Evolutionary conservation across 2,113 vertebrate species (phyloP).

Genomic region (Callospermophilus lateralis): DNA sequence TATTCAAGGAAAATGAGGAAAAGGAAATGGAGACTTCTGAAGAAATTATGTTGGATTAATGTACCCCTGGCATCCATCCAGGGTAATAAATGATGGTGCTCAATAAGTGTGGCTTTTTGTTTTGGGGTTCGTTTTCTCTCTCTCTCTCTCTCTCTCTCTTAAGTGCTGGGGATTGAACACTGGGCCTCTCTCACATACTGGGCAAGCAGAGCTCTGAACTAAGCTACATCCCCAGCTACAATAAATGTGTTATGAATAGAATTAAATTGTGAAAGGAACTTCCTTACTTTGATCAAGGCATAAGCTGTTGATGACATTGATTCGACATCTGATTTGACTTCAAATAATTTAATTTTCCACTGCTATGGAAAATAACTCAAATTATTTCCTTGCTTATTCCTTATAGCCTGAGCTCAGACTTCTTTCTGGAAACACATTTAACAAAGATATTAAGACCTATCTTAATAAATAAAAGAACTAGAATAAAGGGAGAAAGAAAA

Average conservation of each 20-base stretch:
- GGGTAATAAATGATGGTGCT: not conserved
- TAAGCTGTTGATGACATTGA: not conserved
- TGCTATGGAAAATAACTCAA: not conserved
- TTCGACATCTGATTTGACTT: conserved; percentile 34
- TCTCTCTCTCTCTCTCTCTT: no score
- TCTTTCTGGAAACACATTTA: conserved; percentile 14
- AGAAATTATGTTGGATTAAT: not conserved
- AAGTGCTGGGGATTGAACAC: no score
- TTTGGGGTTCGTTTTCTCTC: no score
- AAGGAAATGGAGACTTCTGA: not conserved
- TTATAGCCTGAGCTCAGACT: not conserved
- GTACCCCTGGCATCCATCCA: not conserved
- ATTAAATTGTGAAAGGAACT: conserved; percentile 9
- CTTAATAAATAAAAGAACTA: conserved; percentile 8
- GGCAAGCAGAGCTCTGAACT: no score
- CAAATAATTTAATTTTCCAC: conserved; percentile 6
- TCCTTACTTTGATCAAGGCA: conserved; percentile 31
- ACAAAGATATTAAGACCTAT: not conserved
- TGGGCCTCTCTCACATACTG: no score
- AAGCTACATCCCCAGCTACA: no score
- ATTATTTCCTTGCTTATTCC: not conserved
- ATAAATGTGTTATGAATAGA: not conserved
- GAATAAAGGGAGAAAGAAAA: conserved; percentile 23
- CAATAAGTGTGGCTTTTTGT: not conserved
- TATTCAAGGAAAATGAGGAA: not conserved